Percentiles rank a stretch among this genome's conserved stretches.
Evolutionary conservation across 2,113 vertebrate species (phyloP).

Genomic region (Percina caprodes): DNA sequence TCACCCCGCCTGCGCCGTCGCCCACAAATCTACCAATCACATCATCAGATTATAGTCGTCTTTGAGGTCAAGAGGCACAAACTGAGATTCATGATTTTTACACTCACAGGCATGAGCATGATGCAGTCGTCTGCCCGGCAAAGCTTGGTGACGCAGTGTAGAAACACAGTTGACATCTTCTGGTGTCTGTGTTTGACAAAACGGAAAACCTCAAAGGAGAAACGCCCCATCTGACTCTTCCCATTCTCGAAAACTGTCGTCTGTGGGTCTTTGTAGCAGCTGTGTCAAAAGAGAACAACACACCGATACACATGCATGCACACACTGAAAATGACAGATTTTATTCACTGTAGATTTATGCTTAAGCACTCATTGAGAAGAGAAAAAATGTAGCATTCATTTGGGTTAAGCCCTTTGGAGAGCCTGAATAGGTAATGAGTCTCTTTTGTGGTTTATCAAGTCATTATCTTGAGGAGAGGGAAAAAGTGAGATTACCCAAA

Average conservation of each 20-base stretch:
- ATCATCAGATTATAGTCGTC: slow-evolving; percentile 22
- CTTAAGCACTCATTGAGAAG: slow-evolving; percentile 38
- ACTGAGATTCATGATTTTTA: not conserved
- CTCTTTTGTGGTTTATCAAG: slow-evolving; percentile 74
- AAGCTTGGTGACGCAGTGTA: slow-evolving; percentile 96
- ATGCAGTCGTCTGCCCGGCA: slow-evolving; percentile 94
- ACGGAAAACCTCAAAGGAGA: slow-evolving; percentile 98
- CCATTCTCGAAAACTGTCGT: slow-evolving; percentile 96
- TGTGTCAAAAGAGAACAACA: slow-evolving; percentile 60
- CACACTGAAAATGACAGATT: slow-evolving; percentile 23
- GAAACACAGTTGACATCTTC: slow-evolving; percentile 97
- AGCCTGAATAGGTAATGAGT: slow-evolving; percentile 78
- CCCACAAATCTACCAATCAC: slow-evolving; percentile 88
- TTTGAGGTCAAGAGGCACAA: not conserved
- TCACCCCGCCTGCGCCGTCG: slow-evolving; percentile 88
- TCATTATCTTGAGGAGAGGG: slow-evolving; percentile 62
- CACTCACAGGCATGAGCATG: slow-evolving; percentile 91
- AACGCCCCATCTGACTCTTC: slow-evolving; percentile 94
- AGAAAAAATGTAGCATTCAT: slow-evolving; percentile 46
- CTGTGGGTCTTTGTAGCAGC: slow-evolving; percentile 97
- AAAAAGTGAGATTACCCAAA: slow-evolving; percentile 87
- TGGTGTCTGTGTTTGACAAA: slow-evolving; percentile 98
- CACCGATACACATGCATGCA: not conserved
- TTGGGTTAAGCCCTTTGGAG: slow-evolving; percentile 48
- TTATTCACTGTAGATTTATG: slow-evolving; percentile 14